phyloP scores from a whole-genome alignment of 2,797 vertebrate genomes.

The Prionace glauca region DNA sequence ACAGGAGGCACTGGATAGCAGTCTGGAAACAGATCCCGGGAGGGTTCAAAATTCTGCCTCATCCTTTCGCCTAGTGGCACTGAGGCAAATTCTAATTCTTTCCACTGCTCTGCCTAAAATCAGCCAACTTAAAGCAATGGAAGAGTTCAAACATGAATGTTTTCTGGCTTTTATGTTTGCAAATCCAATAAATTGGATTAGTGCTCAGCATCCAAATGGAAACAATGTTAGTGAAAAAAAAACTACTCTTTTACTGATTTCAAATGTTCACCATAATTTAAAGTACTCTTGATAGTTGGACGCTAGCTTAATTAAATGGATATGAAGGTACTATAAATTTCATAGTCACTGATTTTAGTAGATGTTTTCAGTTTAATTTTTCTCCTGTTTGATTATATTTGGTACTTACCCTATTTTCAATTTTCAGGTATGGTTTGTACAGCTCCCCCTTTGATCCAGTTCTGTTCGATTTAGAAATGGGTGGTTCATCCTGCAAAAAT shows the following conservation, averaged over 20 bases:
- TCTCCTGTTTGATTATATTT: background rate
- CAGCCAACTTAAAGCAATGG: background rate
- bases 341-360: background rate
- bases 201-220: background rate
- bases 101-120: too few relatives aligned
- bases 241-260: background rate
- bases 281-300: background rate
- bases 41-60: background rate
- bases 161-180: background rate
- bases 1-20: background rate
- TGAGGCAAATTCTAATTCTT: background rate
- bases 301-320: background rate
- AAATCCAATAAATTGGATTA: background rate
- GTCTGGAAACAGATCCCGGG: background rate
- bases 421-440: slow-evolving; percentile 84
- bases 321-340: background rate
- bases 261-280: background rate
- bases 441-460: slow-evolving; percentile 97
- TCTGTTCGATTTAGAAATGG: slow-evolving; percentile 96
- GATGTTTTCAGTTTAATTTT: slow-evolving; percentile 40
- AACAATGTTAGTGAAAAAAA: background rate
- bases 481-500: slow-evolving; percentile 94
- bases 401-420: background rate
- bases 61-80: background rate
- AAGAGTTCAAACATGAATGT: background rate